Conservation (phyloP, 2,888 invertebrate species). For the Lymantria monacha region DNA sequence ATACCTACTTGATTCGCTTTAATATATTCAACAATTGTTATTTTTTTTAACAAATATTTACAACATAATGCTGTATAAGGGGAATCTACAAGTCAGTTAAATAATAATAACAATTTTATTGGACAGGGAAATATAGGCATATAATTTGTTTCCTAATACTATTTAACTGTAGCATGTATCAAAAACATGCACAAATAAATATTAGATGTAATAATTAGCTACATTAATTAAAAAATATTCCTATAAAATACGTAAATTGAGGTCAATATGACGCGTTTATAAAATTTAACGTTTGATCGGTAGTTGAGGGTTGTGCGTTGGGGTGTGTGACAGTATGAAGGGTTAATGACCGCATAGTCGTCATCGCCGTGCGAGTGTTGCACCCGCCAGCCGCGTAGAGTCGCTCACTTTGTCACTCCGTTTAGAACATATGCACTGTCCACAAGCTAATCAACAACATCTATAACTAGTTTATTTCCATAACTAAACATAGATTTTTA, state of each 20-base stretch:
- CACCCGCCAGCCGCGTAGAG: slow-evolving; percentile 6
- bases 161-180: no score
- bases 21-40: no score
- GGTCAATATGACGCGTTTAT: background rate
- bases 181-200: no score
- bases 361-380: slow-evolving; percentile 40
- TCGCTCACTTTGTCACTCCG: slow-evolving; percentile 13
- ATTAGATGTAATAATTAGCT: background rate
- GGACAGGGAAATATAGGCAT: no score
- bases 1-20: no score
- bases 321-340: slow-evolving; percentile 37
- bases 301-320: slow-evolving; percentile 35
- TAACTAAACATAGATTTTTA: slow-evolving; percentile 24
- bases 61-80: no score
- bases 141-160: no score
- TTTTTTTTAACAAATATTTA: no score
- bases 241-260: background rate
- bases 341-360: slow-evolving; percentile 56
- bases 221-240: background rate
- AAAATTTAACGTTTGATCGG: background rate
- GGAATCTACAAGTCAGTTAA: no score
- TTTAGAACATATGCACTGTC: slow-evolving; percentile 25
- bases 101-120: no score
- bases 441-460: slow-evolving; percentile 27
- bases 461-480: slow-evolving; percentile 16